These are phyloP conservation scores for Ophioninae sp. DNA, from an alignment of 2,888 invertebrate genomes.

Conservation along the genomic window DNA sequence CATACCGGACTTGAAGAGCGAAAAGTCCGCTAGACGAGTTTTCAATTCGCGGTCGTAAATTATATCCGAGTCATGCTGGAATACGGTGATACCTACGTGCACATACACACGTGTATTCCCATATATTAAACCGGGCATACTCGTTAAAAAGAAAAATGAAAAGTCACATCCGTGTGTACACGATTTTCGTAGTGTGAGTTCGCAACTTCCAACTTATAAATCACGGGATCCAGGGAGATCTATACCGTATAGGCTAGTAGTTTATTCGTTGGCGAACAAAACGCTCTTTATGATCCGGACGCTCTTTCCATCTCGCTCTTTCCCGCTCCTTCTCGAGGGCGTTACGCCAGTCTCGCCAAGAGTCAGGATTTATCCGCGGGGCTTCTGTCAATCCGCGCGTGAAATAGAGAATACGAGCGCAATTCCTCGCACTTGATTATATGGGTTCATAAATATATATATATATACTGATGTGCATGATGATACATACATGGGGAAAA, in stretches of 20 bases:
- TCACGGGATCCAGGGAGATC: slow-evolving; percentile 63
- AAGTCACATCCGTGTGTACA: not conserved
- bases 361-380: slow-evolving; percentile 63
- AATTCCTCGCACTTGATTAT: slow-evolving; percentile 56
- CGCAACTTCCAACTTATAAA: slow-evolving; percentile 62
- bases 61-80: slow-evolving; percentile 51
- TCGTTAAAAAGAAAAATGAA: too few species aligned
- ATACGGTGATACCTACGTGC: slow-evolving; percentile 20
- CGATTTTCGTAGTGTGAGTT: slow-evolving; percentile 49
- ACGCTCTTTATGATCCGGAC: slow-evolving; percentile 67
- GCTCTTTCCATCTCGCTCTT: slow-evolving; percentile 12
- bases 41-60: slow-evolving; percentile 63
- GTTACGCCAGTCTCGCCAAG: slow-evolving; percentile 63
- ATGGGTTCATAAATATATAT: slow-evolving; percentile 7
- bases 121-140: not conserved
- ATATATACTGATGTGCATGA: not conserved
- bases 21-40: slow-evolving; percentile 55
- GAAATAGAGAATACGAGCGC: slow-evolving; percentile 64
- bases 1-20: slow-evolving; percentile 29
- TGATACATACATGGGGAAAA: not conserved
- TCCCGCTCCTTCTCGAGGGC: slow-evolving; percentile 54
- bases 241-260: slow-evolving; percentile 61
- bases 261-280: slow-evolving; percentile 68
- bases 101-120: not conserved
- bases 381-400: slow-evolving; percentile 65